Evolutionary conservation across 2,113 vertebrate species (phyloP).

Genomic region (Bungarus multicinctus): DNA sequence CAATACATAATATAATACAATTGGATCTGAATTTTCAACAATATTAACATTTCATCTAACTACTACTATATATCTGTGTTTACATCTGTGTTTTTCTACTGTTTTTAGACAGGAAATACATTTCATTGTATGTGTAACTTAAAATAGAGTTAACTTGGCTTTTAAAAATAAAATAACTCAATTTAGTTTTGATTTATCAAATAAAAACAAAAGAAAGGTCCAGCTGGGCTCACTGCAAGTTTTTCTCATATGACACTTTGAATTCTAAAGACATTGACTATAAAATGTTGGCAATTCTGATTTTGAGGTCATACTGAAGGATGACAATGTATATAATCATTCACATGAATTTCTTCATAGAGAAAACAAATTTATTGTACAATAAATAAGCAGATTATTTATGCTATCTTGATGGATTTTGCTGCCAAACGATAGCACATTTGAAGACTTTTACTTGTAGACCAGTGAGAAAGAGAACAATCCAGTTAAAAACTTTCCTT

Average conservation of each 20-base stretch:
- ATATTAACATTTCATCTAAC: not conserved
- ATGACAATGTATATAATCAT: not conserved
- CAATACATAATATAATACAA: not conserved
- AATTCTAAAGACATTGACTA: not conserved
- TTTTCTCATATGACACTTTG: not conserved
- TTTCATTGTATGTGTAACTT: not conserved
- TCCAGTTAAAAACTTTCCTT: not conserved
- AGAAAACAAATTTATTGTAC: not conserved
- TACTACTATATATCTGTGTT: too few relatives aligned
- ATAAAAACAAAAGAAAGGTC: not conserved
- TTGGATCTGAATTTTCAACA: slow-evolving; percentile 7
- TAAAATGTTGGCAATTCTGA: not conserved
- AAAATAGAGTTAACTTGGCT: not conserved
- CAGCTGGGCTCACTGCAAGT: not conserved
- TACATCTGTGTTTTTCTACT: not conserved
- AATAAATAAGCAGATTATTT: not conserved
- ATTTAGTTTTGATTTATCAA: not conserved
- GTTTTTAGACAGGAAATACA: not conserved
- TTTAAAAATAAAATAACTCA: not conserved
- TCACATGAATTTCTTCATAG: not conserved
- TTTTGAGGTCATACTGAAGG: not conserved
- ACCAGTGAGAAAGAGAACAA: not conserved
- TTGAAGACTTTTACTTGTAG: not conserved
- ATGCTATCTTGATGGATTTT: not conserved
- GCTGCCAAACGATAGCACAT: not conserved